These are phyloP conservation scores for Murina feae DNA, from an alignment of 2,113 vertebrate genomes.

Conservation along the genomic window DNA sequence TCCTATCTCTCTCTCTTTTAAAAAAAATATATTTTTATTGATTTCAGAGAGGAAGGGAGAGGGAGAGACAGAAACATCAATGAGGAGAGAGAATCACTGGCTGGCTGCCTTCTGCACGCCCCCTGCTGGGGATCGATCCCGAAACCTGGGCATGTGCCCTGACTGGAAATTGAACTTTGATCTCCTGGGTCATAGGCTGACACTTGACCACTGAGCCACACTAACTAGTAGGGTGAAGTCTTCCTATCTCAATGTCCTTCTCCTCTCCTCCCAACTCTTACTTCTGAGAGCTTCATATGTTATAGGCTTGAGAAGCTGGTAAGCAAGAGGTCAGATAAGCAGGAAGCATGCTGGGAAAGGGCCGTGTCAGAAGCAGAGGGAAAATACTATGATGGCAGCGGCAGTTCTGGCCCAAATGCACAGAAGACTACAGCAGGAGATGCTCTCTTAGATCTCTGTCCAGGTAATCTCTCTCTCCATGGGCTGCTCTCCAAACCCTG, in stretches of 20 bases:
- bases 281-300: not conserved
- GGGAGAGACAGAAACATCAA: too few species aligned
- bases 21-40: too few species aligned
- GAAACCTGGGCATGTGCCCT: too few species aligned
- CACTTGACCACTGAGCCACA: too few species aligned
- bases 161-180: too few species aligned
- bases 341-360: not conserved
- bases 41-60: too few species aligned
- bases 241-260: not conserved
- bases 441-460: not conserved
- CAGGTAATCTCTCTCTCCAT: not conserved
- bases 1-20: not conserved
- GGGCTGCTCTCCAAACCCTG: not conserved
- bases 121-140: too few species aligned
- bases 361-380: not conserved
- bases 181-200: too few species aligned
- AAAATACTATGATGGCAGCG: not conserved
- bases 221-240: not conserved
- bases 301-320: not conserved
- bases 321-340: not conserved
- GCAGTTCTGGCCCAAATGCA: not conserved
- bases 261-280: not conserved
- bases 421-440: not conserved
- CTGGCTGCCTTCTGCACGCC: too few species aligned
- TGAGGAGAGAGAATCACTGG: too few species aligned